Base-by-base conservation (phyloP, 2,113 vertebrate genomes). In the Petromus typicus region DNA sequence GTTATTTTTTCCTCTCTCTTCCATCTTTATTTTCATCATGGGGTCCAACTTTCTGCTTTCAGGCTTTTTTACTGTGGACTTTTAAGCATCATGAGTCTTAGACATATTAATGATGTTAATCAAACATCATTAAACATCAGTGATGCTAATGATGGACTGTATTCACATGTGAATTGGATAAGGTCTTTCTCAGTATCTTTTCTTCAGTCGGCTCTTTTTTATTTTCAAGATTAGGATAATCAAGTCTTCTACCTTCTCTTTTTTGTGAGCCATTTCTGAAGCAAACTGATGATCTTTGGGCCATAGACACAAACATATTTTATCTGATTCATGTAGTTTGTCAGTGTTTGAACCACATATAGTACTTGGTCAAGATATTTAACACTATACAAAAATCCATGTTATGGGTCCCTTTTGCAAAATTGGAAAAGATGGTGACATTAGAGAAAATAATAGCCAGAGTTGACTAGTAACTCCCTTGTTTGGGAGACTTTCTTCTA, bases 251-350 rank as follows among this genome's bases (percentile, higher is more conserved):
- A 57, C 17, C 3, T 48, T 63, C 17, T 45, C 13, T 43, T 93
- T 87, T 91, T 87, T 86, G 51, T 81, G 51, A 95, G 57, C 64
- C 64, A 88, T 11, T 80, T 92, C 71, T 90, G 10, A 95, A 87
- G 69, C 81, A 93, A 59, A 93, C 12, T 59, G 83, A 66, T 81
- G 3, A 37, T 18, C 45, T 1, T 76, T 78, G 56, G 57, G 34
- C 20, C 23, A 40, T 40, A 48, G 37, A 48, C 25, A 30, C 25
- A 92, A 25, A 20, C 27, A 56, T 75, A 34, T 71, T 81, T 81
- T 66, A 11, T 86, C 79, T 75, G 10, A 7, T 56, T 64, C 89
- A 59, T 76, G 10, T 56, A 73, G 40, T 76, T 66, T 22, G 34
- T 76, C 66, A 40, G 64, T 48, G 51, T 43, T 83, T 67, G n/a